Evolutionary conservation across 2,113 vertebrate genomes (phyloP).

Genomic region (Hyperopisus bebe): DNA sequence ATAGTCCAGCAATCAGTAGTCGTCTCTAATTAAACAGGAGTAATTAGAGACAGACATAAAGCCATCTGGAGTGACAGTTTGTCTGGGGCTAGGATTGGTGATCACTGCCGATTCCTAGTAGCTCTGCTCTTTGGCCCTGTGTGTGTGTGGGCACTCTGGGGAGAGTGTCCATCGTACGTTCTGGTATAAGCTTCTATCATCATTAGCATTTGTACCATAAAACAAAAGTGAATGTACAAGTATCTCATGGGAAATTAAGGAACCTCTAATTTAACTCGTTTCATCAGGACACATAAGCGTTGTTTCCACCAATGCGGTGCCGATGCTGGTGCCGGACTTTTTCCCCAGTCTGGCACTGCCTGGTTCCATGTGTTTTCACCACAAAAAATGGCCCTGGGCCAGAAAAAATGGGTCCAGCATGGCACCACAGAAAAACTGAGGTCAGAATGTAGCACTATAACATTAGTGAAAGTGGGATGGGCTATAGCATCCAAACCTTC

Average conservation of each 20-base stretch:
- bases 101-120: not conserved
- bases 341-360: no score
- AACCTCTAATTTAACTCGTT: not conserved
- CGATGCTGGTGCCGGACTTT: no score
- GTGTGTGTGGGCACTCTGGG: not conserved
- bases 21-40: not conserved
- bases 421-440: no score
- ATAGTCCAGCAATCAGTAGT: not conserved
- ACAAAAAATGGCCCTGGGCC: no score
- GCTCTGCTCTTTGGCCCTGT: not conserved
- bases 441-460: no score
- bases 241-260: not conserved
- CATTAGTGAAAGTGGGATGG: no score
- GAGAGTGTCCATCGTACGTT: not conserved
- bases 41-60: not conserved
- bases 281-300: not conserved
- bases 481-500: no score
- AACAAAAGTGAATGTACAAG: not conserved
- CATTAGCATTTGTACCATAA: not conserved
- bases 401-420: no score
- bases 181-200: not conserved
- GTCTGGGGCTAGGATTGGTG: not conserved
- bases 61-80: not conserved
- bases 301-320: not conserved
- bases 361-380: no score